These are phyloP conservation scores for Zaprionus ornatus DNA, from an alignment of 1,140 invertebrate species.

Conservation along the genomic window DNA sequence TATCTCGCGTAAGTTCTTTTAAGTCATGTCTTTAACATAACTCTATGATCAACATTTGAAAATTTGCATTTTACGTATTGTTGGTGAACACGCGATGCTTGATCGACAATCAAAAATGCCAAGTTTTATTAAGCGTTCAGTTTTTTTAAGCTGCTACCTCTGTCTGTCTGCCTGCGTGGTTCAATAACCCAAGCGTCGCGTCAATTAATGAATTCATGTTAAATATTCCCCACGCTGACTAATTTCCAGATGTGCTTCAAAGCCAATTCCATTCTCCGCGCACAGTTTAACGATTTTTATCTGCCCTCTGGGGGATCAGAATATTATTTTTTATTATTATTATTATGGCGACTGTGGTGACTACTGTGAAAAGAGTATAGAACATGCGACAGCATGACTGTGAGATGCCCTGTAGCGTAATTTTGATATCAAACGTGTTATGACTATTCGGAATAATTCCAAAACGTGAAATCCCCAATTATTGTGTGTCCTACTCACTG, in stretches of 20 bases:
- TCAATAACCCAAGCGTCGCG: conserved; percentile 39
- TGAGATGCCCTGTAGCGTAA: not conserved
- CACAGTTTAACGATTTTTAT: conserved; percentile 34
- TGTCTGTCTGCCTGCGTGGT: conserved; percentile 8
- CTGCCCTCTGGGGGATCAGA: conserved; percentile 35
- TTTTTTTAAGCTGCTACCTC: not conserved
- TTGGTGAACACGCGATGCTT: not conserved
- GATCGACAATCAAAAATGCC: conserved; percentile 17
- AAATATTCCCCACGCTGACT: conserved; percentile 37
- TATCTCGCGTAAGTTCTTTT: conserved; percentile 16
- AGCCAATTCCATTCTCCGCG: conserved; percentile 32
- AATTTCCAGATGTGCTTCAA: conserved; percentile 32
- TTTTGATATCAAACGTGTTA: too few species aligned
- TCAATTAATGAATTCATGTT: conserved; percentile 37
- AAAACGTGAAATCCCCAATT: not conserved
- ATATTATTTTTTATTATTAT: conserved; percentile 37
- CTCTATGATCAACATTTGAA: not conserved
- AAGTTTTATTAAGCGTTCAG: conserved; percentile 4
- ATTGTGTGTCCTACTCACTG: not conserved
- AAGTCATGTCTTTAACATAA: conserved; percentile 5
- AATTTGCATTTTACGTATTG: conserved; percentile 22
- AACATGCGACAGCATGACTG: not conserved
- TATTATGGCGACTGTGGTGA: not conserved
- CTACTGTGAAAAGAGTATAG: conserved; percentile 18
- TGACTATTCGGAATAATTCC: not conserved